phyloP scores from a whole-genome alignment of 2,113 vertebrate genomes.

The Heloderma charlesbogerti region DNA sequence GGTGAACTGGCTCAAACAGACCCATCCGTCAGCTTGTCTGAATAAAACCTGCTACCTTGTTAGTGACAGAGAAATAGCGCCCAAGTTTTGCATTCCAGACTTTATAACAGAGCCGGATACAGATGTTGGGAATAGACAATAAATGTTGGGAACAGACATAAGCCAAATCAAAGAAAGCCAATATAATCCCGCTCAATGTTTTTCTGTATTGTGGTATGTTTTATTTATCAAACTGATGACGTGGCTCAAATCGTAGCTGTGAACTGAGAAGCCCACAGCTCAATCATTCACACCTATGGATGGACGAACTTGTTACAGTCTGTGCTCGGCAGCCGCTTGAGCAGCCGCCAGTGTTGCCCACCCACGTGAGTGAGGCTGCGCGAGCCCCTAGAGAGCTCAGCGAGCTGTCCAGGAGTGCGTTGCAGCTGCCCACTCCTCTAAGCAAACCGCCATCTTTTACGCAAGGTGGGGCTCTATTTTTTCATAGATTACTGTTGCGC shows the following conservation, averaged over 20 bases:
- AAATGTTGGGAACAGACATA: conserved; percentile 5
- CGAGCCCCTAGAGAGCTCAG: too few relatives aligned
- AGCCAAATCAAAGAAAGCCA: background rate
- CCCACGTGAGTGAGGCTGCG: too few relatives aligned
- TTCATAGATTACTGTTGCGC: too few relatives aligned
- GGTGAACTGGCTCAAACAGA: accelerated
- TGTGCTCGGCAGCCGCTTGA: too few relatives aligned
- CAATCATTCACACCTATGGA: background rate
- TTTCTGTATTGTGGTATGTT: background rate
- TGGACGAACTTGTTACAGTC: too few relatives aligned
- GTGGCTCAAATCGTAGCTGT: background rate
- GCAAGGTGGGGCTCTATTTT: too few relatives aligned
- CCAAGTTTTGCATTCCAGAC: background rate
- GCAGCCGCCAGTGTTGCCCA: too few relatives aligned
- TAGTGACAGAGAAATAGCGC: background rate
- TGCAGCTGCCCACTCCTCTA: too few relatives aligned
- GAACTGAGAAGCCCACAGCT: background rate
- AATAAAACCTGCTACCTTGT: background rate
- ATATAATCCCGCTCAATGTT: background rate
- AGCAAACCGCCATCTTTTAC: too few relatives aligned
- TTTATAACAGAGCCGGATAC: background rate
- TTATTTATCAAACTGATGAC: background rate
- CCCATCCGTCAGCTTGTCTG: background rate
- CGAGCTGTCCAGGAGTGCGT: too few relatives aligned
- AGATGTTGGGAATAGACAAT: background rate